Evolutionary conservation across 2,113 vertebrate genomes (phyloP).

Genomic region (Scomber scombrus): DNA sequence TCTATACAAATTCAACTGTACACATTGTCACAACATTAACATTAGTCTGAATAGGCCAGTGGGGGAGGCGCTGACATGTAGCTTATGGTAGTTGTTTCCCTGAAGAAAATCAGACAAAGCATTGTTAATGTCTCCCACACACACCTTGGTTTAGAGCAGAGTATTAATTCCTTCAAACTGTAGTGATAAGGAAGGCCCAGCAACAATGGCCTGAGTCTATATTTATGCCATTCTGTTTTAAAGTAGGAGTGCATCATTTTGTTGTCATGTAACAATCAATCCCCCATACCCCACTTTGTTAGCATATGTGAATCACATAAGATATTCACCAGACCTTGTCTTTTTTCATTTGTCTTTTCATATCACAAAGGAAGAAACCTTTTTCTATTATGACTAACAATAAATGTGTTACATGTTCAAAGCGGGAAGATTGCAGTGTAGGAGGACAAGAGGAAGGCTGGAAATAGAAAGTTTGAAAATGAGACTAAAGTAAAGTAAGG

Average conservation of each 20-base stretch:
- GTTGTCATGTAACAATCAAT: slow-evolving; percentile 17
- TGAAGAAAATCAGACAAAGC: slow-evolving; percentile 60
- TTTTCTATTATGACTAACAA: slow-evolving; percentile 2
- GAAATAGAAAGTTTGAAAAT: slow-evolving; percentile 42
- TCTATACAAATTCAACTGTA: slow-evolving; percentile 73
- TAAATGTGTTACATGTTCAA: slow-evolving; percentile 9
- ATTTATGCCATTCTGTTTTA: slow-evolving; percentile 45
- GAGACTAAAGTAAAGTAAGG: slow-evolving; percentile 33
- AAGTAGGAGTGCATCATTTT: slow-evolving; percentile 28
- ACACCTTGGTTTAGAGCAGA: slow-evolving; percentile 48
- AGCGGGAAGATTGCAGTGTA: not conserved
- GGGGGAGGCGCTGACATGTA: slow-evolving; percentile 41
- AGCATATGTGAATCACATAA: slow-evolving; percentile 4
- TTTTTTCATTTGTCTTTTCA: not conserved
- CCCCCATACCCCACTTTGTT: slow-evolving; percentile 13
- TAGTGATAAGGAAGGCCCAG: slow-evolving; percentile 31
- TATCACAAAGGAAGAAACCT: slow-evolving; percentile 3
- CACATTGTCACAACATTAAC: slow-evolving; percentile 71
- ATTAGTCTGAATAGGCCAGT: slow-evolving; percentile 47
- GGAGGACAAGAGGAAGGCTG: slow-evolving; percentile 31
- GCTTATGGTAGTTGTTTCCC: slow-evolving; percentile 49
- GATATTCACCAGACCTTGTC: slow-evolving; percentile 5
- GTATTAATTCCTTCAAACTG: slow-evolving; percentile 55
- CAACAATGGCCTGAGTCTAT: slow-evolving; percentile 50
- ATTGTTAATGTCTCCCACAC: slow-evolving; percentile 63